phyloP scores from a whole-genome alignment of 2,113 vertebrate genomes.

The Microtus ochrogaster region DNA sequence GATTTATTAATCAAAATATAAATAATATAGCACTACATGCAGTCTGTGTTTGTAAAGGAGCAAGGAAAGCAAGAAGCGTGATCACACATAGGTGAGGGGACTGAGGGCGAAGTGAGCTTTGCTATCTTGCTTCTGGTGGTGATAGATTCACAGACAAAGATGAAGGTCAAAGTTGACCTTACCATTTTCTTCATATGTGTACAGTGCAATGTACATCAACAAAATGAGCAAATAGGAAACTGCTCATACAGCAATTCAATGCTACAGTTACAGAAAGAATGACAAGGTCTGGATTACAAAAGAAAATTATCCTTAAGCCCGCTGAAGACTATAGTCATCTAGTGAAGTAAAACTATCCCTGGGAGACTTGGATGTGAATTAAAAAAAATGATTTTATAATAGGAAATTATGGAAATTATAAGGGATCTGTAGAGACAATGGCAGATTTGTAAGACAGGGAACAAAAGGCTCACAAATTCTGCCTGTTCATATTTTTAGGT shows the following conservation, averaged over 20 bases:
- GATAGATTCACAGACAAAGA: background rate
- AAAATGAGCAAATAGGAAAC: background rate
- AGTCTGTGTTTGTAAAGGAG: background rate
- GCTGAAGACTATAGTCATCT: background rate
- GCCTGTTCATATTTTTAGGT: background rate
- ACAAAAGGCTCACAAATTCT: background rate
- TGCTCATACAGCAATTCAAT: background rate
- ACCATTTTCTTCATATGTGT: background rate
- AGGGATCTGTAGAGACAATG: background rate
- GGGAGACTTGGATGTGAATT: background rate
- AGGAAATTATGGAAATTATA: background rate
- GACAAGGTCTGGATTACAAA: background rate
- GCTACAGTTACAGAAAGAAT: background rate
- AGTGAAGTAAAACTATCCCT: background rate
- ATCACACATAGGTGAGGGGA: background rate
- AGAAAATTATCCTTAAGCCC: background rate
- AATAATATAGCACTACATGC: too few relatives aligned
- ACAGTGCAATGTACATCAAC: background rate
- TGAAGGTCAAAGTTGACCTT: background rate
- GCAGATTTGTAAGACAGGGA: background rate
- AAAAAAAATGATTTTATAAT: background rate
- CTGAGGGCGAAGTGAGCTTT: background rate
- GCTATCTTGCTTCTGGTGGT: background rate
- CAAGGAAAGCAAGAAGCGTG: background rate
- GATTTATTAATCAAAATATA: too few relatives aligned